Evolutionary conservation across 2,797 vertebrate genomes (phyloP).

Genomic region (Rhinoraja longicauda): DNA sequence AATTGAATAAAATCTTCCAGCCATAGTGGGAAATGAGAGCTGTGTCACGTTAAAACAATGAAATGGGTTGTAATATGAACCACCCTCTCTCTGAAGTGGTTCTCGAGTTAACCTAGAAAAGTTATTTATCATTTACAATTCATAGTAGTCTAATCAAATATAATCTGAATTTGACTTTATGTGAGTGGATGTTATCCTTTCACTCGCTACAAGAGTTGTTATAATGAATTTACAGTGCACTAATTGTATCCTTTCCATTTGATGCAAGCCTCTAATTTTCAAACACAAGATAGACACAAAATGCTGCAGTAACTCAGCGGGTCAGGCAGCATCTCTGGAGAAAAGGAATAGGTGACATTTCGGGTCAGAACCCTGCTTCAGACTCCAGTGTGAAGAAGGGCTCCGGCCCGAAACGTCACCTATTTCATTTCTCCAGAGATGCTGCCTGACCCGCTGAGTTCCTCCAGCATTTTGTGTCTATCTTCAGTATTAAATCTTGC

Average conservation of each 20-base stretch:
- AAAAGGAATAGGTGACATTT: no score
- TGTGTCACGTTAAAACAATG: background rate
- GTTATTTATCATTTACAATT: background rate
- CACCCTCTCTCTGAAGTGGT: no score
- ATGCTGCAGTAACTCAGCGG: no score
- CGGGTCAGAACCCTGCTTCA: no score
- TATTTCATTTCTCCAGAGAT: no score
- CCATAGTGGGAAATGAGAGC: background rate
- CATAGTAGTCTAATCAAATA: background rate
- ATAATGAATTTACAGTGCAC: background rate
- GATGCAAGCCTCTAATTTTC: background rate
- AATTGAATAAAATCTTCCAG: slow-evolving; percentile 19
- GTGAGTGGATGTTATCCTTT: background rate
- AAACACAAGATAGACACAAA: background rate
- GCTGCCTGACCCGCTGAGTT: no score
- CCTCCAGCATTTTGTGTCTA: no score
- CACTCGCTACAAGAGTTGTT: background rate
- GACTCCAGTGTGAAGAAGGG: no score
- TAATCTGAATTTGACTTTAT: background rate
- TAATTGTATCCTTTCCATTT: background rate
- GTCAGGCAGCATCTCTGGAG: no score
- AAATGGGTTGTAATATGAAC: background rate
- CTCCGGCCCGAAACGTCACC: no score
- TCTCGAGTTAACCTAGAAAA: background rate
- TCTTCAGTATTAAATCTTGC: no score